Evolutionary conservation across 2,888 invertebrate genomes (phyloP).

Genomic region (Dicycla oo): DNA sequence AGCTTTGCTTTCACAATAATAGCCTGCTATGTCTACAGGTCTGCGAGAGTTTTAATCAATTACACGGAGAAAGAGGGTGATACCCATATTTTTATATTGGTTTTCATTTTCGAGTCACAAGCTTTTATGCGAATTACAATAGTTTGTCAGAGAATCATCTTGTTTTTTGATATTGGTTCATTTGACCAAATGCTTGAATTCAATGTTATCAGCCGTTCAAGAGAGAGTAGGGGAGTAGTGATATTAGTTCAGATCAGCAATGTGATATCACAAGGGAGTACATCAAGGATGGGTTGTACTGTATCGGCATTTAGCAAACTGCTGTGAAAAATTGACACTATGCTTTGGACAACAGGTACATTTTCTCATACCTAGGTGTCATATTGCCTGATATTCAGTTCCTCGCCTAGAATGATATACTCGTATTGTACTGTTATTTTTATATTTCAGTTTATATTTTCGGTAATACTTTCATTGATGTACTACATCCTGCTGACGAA

Average conservation of each 20-base stretch:
- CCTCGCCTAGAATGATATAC: too few species aligned
- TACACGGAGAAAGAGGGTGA: too few species aligned
- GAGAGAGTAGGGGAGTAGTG: background rate
- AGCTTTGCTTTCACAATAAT: background rate
- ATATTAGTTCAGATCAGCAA: background rate
- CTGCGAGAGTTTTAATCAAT: background rate
- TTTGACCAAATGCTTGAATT: background rate
- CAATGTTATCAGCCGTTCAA: background rate
- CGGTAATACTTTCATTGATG: too few species aligned
- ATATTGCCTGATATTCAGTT: too few species aligned
- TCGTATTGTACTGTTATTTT: too few species aligned
- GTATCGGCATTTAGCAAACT: slow-evolving; percentile 16
- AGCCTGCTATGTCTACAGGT: background rate
- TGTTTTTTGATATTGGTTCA: slow-evolving; percentile 1
- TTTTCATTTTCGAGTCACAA: background rate
- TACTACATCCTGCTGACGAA: too few species aligned
- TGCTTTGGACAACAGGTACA: slow-evolving; percentile 24
- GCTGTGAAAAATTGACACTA: slow-evolving; percentile 7
- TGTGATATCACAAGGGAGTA: slow-evolving; percentile 8
- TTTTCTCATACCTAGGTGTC: too few species aligned
- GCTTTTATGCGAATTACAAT: background rate
- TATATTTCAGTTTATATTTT: too few species aligned
- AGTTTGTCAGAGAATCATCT: background rate
- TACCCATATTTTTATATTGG: too few species aligned
- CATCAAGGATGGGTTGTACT: slow-evolving; percentile 19